A percentile compares a stretch with the other conserved stretches of the same genome.
These are phyloP conservation scores for Fukomys damarensis DNA, from an alignment of 2,113 vertebrate species.

Conservation along the genomic window DNA sequence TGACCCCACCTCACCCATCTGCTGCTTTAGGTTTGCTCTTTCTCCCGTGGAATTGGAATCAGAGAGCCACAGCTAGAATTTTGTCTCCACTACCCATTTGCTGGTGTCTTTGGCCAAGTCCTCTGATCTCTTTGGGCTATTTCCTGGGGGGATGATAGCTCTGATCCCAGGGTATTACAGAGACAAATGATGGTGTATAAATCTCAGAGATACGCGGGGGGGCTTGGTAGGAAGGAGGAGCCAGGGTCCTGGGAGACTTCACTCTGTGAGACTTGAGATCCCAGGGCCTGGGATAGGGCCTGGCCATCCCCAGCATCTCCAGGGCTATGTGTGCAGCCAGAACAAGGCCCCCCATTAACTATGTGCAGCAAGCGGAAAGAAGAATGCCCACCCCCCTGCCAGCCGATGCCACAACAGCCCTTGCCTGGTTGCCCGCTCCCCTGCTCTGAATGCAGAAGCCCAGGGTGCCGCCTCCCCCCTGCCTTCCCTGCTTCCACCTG, in stretches of 20 bases:
- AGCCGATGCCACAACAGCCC: not conserved
- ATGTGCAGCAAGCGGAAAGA: constrained; percentile 55
- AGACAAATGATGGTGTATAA: not conserved
- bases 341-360: constrained; percentile 48
- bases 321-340: constrained; percentile 41
- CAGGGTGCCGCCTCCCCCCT: not conserved
- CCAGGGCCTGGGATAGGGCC: not conserved
- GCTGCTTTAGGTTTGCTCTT: not conserved
- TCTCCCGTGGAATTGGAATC: not conserved
- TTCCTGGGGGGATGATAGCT: not conserved
- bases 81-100: not conserved
- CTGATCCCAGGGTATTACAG: too few relatives aligned
- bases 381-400: not conserved
- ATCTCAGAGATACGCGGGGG: not conserved
- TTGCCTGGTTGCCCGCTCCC: not conserved
- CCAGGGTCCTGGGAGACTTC: not conserved
- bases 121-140: not conserved
- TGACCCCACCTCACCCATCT: too few relatives aligned
- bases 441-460: constrained; percentile 21
- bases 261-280: not conserved
- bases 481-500: not conserved
- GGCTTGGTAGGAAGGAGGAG: not conserved
- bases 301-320: not conserved
- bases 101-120: not conserved
- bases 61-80: not conserved